Evolutionary conservation across 2,797 vertebrate genomes (phyloP), one percentile per base, ranked within the genome.

Genomic region (Pseudochirops corinnae): DNA sequence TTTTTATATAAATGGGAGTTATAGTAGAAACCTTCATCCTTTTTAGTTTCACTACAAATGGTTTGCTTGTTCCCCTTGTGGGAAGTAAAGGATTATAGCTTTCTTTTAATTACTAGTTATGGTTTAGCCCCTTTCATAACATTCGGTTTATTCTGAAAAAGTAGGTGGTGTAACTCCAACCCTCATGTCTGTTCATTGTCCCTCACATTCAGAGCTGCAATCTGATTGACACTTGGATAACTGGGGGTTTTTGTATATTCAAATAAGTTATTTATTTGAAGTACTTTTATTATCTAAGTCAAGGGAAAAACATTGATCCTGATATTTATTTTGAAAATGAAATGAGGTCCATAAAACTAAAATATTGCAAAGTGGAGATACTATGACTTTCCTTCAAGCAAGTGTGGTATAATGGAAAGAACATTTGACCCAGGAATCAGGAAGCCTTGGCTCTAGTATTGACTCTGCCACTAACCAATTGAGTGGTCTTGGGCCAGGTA

Each of bases 91-190:
- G 90, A 94, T 53, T 93, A 90, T 55, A 1, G 95, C 67, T 96
- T 91, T 93, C 21, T 94, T 94, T 94, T 91, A 90, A n/a, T 91
- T 95, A 67, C 46, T n/a, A 92, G n/a, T 93, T 93, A 91, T 55
- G 31, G 39, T 96, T 95, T 94, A 95, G 94, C 31, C 94, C 87
- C 93, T 91, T 96, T 92, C 95, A 55, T 93, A 94, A 82, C 24
- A 90, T 57, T 95, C 52, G 93, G 56, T 33, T 58, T 95, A 53
- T n/a, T 93, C 93, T 95, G 46, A 55, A 31, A 93, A 93, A 95
- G 60, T 95, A 97, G 96, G 93, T 18, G 94, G 92, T 93, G 93
- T 50, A 93, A 60, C 92, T 24, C n/a, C n/a, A 95, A 56, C 93
- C 56, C 93, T 90, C 67, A 3, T 92, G 62, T 96, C 87, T 95